phyloP scores from a whole-genome alignment of 2,797 vertebrate genomes.

The Leptatherina wallacei region DNA sequence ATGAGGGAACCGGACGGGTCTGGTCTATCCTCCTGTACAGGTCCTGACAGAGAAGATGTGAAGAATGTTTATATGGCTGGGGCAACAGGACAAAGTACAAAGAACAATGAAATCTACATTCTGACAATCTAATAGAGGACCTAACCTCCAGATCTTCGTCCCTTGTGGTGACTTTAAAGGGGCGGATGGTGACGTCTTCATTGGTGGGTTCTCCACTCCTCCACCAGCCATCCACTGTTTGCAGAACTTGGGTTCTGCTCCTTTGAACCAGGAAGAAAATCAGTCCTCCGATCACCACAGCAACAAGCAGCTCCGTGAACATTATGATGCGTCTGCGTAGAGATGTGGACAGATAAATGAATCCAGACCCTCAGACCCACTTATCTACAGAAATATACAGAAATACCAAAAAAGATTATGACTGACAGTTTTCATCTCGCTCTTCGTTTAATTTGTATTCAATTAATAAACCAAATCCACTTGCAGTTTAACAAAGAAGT shows the following conservation, averaged over 20 bases:
- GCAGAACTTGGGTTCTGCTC: slow-evolving; percentile 75
- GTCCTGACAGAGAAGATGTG: slow-evolving; percentile 77
- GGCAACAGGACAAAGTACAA: background rate
- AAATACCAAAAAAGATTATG: too few species aligned
- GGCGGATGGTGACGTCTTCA: slow-evolving; percentile 78
- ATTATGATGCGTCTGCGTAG: slow-evolving; percentile 58
- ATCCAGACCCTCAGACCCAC: background rate
- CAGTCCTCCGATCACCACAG: slow-evolving; percentile 78
- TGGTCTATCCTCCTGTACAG: slow-evolving; percentile 85
- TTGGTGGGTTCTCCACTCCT: slow-evolving; percentile 69
- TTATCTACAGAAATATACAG: background rate
- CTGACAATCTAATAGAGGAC: background rate
- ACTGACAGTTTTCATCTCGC: too few species aligned
- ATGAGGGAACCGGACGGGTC: slow-evolving; percentile 77
- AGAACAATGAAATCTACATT: too few species aligned
- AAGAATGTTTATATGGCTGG: background rate
- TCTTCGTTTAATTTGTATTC: too few species aligned
- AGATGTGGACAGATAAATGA: background rate
- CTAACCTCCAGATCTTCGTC: slow-evolving; percentile 86
- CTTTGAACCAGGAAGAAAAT: slow-evolving; percentile 79
- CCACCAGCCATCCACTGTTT: slow-evolving; percentile 89
- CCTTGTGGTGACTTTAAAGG: slow-evolving; percentile 84
- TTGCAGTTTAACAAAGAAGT: too few species aligned
- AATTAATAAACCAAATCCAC: too few species aligned
- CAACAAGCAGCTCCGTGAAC: slow-evolving; percentile 72